Percentiles rank a stretch among this genome's conserved stretches.
Evolutionary conservation across 2,888 invertebrate genomes (phyloP).

Genomic region (Pherbina coryleti): DNA sequence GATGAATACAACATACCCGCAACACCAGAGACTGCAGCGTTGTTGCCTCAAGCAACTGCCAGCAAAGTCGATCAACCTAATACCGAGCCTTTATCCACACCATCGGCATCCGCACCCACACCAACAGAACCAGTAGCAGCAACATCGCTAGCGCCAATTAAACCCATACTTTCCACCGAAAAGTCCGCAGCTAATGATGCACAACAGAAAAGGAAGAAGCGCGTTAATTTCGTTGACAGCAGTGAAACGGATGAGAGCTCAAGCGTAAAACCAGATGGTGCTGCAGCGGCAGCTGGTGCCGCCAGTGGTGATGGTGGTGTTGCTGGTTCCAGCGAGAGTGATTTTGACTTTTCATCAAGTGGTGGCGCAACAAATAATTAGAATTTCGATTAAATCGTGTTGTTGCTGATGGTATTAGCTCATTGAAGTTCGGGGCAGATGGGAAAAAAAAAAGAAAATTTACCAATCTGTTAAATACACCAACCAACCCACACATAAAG

Average conservation of each 20-base stretch:
- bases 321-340: conserved; percentile 60
- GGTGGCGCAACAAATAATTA: conserved; percentile 49
- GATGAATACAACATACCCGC: conserved; percentile 29
- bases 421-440: not conserved
- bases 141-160: conserved; percentile 52
- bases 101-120: not conserved
- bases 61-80: not conserved
- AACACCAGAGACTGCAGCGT: not conserved
- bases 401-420: conserved; percentile 2
- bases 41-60: not conserved
- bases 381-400: conserved; percentile 20
- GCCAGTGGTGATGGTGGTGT: conserved; percentile 40
- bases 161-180: conserved; percentile 25
- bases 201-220: conserved; percentile 68
- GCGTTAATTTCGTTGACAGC: conserved; percentile 68
- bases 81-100: not conserved
- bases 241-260: conserved; percentile 68
- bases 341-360: conserved; percentile 68
- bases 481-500: not conserved
- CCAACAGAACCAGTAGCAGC: not conserved
- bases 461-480: too few relatives aligned
- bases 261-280: conserved; percentile 55
- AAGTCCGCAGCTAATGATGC: conserved; percentile 61
- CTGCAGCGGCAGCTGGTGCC: conserved; percentile 1
- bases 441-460: not conserved